Conservation (phyloP, 2,888 invertebrate genomes). For the Heliconius ismenius region DNA sequence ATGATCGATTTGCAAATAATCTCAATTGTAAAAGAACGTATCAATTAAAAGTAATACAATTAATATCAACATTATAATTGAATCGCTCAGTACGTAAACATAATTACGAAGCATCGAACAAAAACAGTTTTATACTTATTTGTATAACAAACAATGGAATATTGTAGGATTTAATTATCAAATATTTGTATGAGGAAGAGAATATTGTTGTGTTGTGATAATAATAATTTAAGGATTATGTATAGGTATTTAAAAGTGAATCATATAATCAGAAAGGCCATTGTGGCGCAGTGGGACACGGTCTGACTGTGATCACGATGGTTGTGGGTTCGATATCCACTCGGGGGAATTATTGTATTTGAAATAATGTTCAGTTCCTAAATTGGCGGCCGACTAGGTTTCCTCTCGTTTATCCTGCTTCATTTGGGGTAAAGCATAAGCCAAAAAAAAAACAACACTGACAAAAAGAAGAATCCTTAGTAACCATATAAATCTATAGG, state of each 20-base stretch:
- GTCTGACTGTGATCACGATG: neutral
- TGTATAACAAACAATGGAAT: conserved; percentile 49
- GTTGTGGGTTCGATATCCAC: neutral
- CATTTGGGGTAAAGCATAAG: neutral
- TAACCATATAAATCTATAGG: neutral
- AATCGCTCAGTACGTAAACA: conserved; percentile 25
- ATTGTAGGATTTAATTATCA: conserved; percentile 40
- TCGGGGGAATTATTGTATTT: neutral
- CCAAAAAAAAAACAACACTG: neutral
- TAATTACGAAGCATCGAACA: conserved; percentile 39
- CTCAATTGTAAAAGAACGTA: conserved; percentile 5
- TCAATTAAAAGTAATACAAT: conserved; percentile 23
- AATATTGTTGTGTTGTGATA: neutral
- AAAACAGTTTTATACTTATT: conserved; percentile 44
- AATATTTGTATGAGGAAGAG: conserved; percentile 28
- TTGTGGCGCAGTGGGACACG: neutral
- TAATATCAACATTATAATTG: conserved; percentile 13
- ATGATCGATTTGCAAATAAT: neutral
- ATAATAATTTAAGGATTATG: neutral
- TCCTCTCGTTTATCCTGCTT: too few relatives aligned
- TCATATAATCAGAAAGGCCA: neutral
- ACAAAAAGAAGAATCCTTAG: neutral
- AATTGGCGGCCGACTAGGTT: too few relatives aligned
- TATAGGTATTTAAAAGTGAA: conserved; percentile 4
- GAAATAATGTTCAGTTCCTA: too few relatives aligned